Base-by-base conservation (phyloP, 1,140 invertebrate species). In the Diachasmimorpha longicaudata region DNA sequence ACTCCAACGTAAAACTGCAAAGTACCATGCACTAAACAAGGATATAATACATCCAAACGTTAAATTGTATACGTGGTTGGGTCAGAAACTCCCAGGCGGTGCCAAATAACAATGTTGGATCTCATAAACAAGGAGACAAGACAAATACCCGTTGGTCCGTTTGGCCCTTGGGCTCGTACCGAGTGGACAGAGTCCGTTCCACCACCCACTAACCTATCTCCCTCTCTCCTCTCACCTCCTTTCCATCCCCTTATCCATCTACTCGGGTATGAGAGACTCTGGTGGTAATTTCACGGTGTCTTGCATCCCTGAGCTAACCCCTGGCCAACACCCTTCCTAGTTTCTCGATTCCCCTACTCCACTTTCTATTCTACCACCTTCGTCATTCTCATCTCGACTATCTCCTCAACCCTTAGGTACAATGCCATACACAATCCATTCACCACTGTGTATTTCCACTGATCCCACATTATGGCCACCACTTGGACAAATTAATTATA, bases 61-160 rank as follows among this genome's bases (percentile, higher is more conserved):
- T 67, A 67, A 72, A 66, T 39, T 25, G 48, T 52, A 52, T 19
- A 52, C 72, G 69, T 71, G 73, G 72, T 75, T 77, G 70, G 70
- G 70, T 74, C 69, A 39, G 76, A 74, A 89, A 87, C 87, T 88
- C 86, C 85, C 84, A 82, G 84, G 82, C 84, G 87, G 87, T 88
- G 88, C 87, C 87, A 89, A 89, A 89, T 89, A 89, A 89, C 88
- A 89, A 89, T 88, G 88, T 88, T 87, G 87, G 88, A 89, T 89
- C 88, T 88, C 88, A 89, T 89, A 89, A 89, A 89, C 88, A 89
- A 89, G 86, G 86, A 89, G 87, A 89, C 88, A 89, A 89, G 88
- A 89, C 87, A 89, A 89, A 89, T 89, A 89, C 87, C 85, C 87
- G 79, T 80, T 84, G 83, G 85, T 81, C 83, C 83, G 78, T 81